Base-by-base conservation (phyloP, 2,888 invertebrate species). In the Ethmia dodecea region DNA sequence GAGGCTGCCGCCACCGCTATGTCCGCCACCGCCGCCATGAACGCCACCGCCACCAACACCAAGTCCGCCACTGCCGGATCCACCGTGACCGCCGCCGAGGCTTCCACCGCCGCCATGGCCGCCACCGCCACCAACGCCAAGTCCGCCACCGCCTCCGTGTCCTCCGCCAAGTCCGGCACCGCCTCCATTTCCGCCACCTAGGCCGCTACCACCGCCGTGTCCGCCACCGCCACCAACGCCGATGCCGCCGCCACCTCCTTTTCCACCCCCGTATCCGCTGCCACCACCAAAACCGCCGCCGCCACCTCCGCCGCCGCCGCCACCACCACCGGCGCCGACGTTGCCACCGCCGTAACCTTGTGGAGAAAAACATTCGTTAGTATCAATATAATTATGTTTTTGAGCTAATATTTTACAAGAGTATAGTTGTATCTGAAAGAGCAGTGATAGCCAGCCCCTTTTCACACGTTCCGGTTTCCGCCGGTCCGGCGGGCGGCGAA, bases 181-280 rank as follows among this genome's bases (percentile, higher is more conserved):
- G 8, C 45, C 40, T 3, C 40, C 32, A 5, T 48, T 42, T 1
- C 40, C 40, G 1, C 49, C 32, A 8, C 49, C 38, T 0, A 51
- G 51, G 4, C 47, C 40, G 3, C 51, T 44, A 3, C 45, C 44
- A 8, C 52, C 47, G 5, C 54, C 51, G 3, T 40, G 33, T 6
- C 45, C 40, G 6, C 55, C 47, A 13, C 64, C 60, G 13, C 56
- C 52, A 1, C 52, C 51, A 8, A 53, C 50, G 3, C 47, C 47
- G n/a, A 43, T 37, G 0, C 49, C 38, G 13, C 45, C 43, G 2
- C 45, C 42, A 1, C 49, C 48, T 4, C 40, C 39, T 5, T 43
- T 43, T 45, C 47, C 39, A n/a, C 42, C 39, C 12, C 45, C 42
- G 20, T 35, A 38, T 22, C 42, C 43, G 6, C 43, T 40, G 4